Conservation (phyloP, 2,797 vertebrate genomes). For the Chaetodon trifasciatus region DNA sequence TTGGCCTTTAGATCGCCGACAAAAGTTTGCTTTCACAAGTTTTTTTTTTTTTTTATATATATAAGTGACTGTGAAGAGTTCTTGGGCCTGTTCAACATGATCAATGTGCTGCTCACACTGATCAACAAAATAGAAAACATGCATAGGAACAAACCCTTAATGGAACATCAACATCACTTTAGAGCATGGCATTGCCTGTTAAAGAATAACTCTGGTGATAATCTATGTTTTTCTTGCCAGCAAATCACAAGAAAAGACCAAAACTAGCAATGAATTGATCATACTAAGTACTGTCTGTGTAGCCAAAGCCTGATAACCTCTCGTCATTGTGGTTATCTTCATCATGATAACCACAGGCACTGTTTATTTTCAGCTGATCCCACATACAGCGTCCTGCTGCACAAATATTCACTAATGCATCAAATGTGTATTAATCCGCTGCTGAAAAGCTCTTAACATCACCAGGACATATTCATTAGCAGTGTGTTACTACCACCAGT, state of each 20-base stretch:
- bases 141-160: neutral
- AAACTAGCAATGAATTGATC: neutral
- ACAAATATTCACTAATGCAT: constrained; percentile 20
- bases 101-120: neutral
- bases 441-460: neutral
- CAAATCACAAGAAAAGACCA: constrained; percentile 1
- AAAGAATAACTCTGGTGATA: neutral
- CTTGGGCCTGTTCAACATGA: neutral
- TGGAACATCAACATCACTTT: neutral
- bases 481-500: too few species aligned
- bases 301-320: neutral
- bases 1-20: constrained; percentile 48
- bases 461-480: too few species aligned
- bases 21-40: constrained; percentile 40
- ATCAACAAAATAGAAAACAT: neutral
- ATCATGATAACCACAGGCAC: constrained; percentile 4
- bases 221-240: neutral
- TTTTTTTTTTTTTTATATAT: neutral
- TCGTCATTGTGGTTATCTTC: neutral
- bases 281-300: neutral
- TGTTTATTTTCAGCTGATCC: constrained; percentile 6
- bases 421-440: constrained; percentile 11
- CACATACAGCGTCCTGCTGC: constrained; percentile 16
- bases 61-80: neutral
- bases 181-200: neutral